These are phyloP conservation scores for Plecotus auritus DNA, from an alignment of 2,113 vertebrate genomes.

Conservation along the genomic window DNA sequence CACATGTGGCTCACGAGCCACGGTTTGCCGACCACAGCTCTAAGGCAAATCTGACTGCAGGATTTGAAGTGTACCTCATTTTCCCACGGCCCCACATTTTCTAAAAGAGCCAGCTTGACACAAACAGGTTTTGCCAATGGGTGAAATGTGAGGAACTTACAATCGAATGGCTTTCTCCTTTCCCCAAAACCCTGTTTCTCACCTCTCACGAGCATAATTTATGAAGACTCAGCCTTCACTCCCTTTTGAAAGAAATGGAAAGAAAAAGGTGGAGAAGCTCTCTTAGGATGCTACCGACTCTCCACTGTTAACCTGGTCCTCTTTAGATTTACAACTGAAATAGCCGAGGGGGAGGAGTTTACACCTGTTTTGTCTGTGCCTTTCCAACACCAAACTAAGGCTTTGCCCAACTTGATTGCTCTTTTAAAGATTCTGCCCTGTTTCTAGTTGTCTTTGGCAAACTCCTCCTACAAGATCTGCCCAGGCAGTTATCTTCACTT, in stretches of 20 bases:
- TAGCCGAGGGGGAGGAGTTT: not conserved
- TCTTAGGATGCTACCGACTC: not conserved
- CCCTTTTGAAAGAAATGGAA: not conserved
- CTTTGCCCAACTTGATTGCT: not conserved
- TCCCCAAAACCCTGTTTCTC: not conserved
- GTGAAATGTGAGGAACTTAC: not conserved
- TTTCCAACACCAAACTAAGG: not conserved
- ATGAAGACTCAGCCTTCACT: not conserved
- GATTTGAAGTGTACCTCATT: conserved; percentile 45
- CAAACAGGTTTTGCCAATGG: not conserved
- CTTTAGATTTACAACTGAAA: not conserved
- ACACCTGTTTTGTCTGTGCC: not conserved
- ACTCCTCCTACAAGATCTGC: not conserved
- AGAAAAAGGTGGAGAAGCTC: not conserved
- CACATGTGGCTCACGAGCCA: too few relatives aligned
- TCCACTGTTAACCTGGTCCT: not conserved
- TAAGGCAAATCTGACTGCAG: conserved; percentile 62
- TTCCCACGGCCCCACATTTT: not conserved
- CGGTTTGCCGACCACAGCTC: too few relatives aligned
- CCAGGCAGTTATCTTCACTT: not conserved
- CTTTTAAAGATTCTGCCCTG: not conserved
- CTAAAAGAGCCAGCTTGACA: not conserved
- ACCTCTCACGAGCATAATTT: not conserved
- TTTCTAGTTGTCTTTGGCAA: not conserved
- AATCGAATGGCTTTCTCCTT: not conserved